Base-by-base conservation (phyloP, 2,888 invertebrate species). In the Drosophila setosimentum region DNA sequence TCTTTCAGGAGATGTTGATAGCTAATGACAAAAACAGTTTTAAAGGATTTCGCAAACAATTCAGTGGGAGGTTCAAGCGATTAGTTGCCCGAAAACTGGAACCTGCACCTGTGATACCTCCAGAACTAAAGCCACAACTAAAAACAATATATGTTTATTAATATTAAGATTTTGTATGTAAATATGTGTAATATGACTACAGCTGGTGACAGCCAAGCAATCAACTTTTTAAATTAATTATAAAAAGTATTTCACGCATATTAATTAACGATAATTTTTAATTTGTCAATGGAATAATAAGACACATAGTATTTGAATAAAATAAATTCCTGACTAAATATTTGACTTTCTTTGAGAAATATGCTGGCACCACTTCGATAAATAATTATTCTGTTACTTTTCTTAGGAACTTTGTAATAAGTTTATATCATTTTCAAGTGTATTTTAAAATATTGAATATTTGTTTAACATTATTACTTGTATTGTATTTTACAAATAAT, bases 81-180 rank as follows among this genome's bases (percentile, higher is more conserved):
- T 94, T 97, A 89, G 97, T 97, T 83, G 96, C 96, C 93, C 96
- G 96, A 95, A 97, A 97, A 94, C 96, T 96, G 80, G 95, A 96
- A 93, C 96, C 97, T 92, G 95, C 96, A 81, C 96, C 96, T 94
- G 96, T 96, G 93, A 97, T 97, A 94, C 97, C 97, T 88, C 96
- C 97, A 69, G 97, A 97, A 94, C 94, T 97, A 91, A 96, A 96
- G 93, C 97, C 97, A 87, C 97, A 97, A 94, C 95, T 97, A 87
- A 97, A 97, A 94, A 96, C 97, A 93, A 97, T 97, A 92, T 97
- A 97, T 94, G 97, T 97, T 93, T 97, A 97, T 94, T 97, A 83
- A 82, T 45, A 62, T 30, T 37, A 27, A 60, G 48, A 66, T 66
- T 50, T 49, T 69, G 45, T 50, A 33, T 75, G 65, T 75, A 63